These are phyloP conservation scores for Andricus curvator DNA, from an alignment of 2,888 invertebrate species.

Conservation along the genomic window DNA sequence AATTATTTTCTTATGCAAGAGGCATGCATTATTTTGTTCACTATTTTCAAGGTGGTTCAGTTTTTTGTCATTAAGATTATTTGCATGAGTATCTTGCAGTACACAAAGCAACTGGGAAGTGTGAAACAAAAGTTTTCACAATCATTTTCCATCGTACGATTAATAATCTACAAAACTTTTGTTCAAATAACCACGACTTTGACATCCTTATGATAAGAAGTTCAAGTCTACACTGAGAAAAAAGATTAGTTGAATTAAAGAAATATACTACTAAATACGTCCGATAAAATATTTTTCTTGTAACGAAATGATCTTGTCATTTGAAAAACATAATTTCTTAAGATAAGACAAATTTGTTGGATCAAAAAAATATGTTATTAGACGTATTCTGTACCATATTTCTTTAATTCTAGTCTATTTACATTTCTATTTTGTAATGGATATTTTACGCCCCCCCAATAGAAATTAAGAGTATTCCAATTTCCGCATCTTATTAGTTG, in stretches of 20 bases:
- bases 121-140: slow-evolving; percentile 5
- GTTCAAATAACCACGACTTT: slow-evolving; percentile 6
- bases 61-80: not conserved
- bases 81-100: not conserved
- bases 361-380: too few relatives aligned
- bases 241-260: too few relatives aligned
- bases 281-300: too few relatives aligned
- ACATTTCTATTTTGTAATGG: not conserved
- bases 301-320: too few relatives aligned
- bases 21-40: not conserved
- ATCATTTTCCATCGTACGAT: not conserved
- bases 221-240: not conserved
- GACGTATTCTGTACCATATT: too few relatives aligned
- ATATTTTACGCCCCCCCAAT: not conserved
- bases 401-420: too few relatives aligned
- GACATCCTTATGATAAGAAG: slow-evolving; percentile 15
- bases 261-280: too few relatives aligned
- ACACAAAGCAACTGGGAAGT: not conserved
- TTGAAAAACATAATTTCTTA: too few relatives aligned
- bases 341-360: too few relatives aligned
- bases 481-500: too few relatives aligned
- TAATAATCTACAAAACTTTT: slow-evolving; percentile 10
- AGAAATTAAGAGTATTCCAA: too few relatives aligned
- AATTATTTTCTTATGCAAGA: not conserved
- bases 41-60: not conserved